A percentile compares a stretch with the other conserved stretches of the same genome.
phyloP scores from a whole-genome alignment of 2,797 vertebrate genomes.

The Intellagama lesueurii region DNA sequence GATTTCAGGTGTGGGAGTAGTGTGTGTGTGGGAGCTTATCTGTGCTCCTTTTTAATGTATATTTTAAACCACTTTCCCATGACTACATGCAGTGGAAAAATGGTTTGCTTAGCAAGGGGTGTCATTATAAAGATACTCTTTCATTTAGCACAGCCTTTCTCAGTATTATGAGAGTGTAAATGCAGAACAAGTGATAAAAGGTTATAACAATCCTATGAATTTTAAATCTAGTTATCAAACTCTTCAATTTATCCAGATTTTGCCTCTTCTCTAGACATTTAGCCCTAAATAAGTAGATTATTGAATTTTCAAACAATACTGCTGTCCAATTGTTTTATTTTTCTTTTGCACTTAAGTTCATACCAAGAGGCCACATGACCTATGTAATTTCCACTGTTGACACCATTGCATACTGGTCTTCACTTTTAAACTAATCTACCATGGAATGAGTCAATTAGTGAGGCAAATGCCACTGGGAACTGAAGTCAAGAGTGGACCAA shows the following conservation, averaged over 20 bases:
- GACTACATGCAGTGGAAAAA: background rate
- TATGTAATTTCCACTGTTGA: no score
- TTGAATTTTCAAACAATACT: background rate
- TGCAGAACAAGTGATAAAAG: background rate
- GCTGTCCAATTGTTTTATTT: background rate
- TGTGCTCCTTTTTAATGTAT: background rate
- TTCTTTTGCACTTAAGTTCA: no score
- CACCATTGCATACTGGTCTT: no score
- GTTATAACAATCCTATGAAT: background rate
- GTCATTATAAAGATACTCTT: background rate
- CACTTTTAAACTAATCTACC: no score
- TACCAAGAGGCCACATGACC: no score
- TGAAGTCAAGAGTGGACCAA: background rate
- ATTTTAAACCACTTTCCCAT: background rate
- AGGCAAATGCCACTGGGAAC: no score
- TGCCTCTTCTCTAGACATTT: background rate
- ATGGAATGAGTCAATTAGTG: no score
- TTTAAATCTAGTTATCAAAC: background rate
- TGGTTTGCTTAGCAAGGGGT: background rate
- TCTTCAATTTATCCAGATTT: background rate
- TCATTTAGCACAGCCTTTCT: background rate
- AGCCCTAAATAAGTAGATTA: background rate
- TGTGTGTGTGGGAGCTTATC: background rate
- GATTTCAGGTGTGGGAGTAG: background rate
- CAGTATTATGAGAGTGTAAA: background rate